phyloP scores from a whole-genome alignment of 2,797 vertebrate species.

The Aulostomus chinensis region DNA sequence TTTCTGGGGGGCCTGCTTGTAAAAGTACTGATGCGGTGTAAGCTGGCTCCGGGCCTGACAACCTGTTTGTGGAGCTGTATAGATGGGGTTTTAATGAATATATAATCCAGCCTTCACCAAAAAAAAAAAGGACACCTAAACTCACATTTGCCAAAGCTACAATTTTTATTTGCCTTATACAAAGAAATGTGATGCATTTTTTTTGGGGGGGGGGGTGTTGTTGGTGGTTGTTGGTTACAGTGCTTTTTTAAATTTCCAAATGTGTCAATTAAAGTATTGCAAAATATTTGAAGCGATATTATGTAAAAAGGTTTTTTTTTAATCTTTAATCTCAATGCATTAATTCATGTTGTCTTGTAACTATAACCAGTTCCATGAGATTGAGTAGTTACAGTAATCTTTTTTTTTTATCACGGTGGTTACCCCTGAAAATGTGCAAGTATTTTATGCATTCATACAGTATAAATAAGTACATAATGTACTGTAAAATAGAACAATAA shows the following conservation, averaged over 20 bases:
- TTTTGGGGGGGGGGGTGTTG: slow-evolving; percentile 18
- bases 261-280: slow-evolving; percentile 12
- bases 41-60: slow-evolving; percentile 75
- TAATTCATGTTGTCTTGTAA: too few relatives aligned
- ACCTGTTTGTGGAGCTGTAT: slow-evolving; percentile 76
- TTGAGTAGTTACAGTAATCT: too few relatives aligned
- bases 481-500: too few relatives aligned
- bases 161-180: slow-evolving; percentile 27
- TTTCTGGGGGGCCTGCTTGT: slow-evolving; percentile 81
- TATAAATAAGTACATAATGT: too few relatives aligned
- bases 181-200: slow-evolving; percentile 31
- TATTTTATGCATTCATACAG: too few relatives aligned
- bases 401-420: too few relatives aligned
- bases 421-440: too few relatives aligned
- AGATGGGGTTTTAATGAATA: slow-evolving; percentile 78
- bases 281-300: too few relatives aligned
- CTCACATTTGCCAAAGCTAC: slow-evolving; percentile 43
- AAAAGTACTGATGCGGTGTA: slow-evolving; percentile 72
- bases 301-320: too few relatives aligned
- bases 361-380: too few relatives aligned
- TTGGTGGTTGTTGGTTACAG: slow-evolving; percentile 37
- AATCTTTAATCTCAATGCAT: too few relatives aligned
- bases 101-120: slow-evolving; percentile 70
- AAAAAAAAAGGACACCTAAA: slow-evolving; percentile 50
- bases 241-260: slow-evolving; percentile 22